Percentiles rank a stretch among this genome's conserved stretches.
Conservation (phyloP, 2,888 invertebrate species). For the Cheilosia scutellata region DNA sequence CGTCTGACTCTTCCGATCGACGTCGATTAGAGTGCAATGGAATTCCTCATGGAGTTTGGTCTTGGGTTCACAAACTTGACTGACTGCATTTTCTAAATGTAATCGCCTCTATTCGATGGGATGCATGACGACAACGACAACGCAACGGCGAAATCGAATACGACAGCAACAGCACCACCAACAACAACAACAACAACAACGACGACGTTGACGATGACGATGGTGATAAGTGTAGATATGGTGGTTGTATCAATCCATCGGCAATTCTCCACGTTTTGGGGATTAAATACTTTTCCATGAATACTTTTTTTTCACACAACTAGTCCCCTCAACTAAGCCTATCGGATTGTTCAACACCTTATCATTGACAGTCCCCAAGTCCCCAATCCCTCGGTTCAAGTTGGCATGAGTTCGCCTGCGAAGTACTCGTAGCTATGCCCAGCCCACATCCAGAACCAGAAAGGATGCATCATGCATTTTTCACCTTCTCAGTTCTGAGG, state of each 20-base stretch:
- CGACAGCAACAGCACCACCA: constrained; percentile 26
- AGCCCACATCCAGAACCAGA: constrained; percentile 1
- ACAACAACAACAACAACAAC: constrained; percentile 17
- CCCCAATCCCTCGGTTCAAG: not conserved
- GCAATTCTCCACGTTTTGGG: constrained; percentile 57
- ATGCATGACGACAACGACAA: constrained; percentile 59
- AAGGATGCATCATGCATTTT: constrained; percentile 8
- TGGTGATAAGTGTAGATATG: constrained; percentile 56
- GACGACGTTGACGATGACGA: constrained; percentile 43
- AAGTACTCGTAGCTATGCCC: not conserved
- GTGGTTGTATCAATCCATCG: constrained; percentile 64
- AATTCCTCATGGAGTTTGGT: constrained; percentile 65
- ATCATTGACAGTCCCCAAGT: constrained; percentile 14
- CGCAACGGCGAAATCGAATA: not conserved
- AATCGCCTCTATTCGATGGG: constrained; percentile 69
- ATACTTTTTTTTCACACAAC: constrained; percentile 34
- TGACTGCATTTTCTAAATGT: constrained; percentile 75
- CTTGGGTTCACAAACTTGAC: constrained; percentile 70
- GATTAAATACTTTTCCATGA: constrained; percentile 50
- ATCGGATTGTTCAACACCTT: constrained; percentile 19
- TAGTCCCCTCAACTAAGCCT: constrained; percentile 1
- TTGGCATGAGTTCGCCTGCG: constrained; percentile 1
- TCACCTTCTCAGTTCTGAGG: not conserved
- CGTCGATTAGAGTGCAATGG: constrained; percentile 75
- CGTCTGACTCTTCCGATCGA: constrained; percentile 70